Conservation (phyloP, 2,113 vertebrate species). For the Cyprinodon brontotheroides region DNA sequence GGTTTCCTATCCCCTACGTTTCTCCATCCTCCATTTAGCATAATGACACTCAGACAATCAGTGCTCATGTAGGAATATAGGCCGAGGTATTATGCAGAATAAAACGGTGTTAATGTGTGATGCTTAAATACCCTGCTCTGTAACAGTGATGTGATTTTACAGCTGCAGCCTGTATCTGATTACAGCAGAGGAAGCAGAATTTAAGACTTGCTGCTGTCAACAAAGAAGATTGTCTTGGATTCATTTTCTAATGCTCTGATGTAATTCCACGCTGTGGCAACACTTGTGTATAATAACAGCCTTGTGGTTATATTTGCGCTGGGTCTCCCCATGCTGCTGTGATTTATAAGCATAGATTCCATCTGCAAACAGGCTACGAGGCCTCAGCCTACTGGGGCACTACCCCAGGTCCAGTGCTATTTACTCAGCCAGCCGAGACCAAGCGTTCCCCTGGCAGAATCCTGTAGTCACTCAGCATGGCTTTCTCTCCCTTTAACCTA, state of each 20-base stretch:
- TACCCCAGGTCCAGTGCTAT: constrained; percentile 71
- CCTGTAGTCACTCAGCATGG: constrained; percentile 42
- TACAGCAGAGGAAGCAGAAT: constrained; percentile 30
- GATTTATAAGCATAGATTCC: constrained; percentile 75
- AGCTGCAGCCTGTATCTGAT: constrained; percentile 50
- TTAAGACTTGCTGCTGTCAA: constrained; percentile 59
- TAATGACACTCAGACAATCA: constrained; percentile 69
- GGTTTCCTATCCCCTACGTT: constrained; percentile 55
- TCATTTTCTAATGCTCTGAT: constrained; percentile 43
- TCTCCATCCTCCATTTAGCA: constrained; percentile 68
- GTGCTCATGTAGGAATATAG: constrained; percentile 52
- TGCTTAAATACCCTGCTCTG: constrained; percentile 64
- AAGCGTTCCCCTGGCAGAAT: constrained; percentile 49
- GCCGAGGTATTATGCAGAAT: constrained; percentile 62
- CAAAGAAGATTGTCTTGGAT: constrained; percentile 55
- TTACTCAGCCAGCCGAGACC: constrained; percentile 69
- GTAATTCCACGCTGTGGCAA: constrained; percentile 40
- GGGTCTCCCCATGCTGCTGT: constrained; percentile 59
- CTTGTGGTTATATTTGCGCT: constrained; percentile 64
- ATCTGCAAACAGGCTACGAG: constrained; percentile 73
- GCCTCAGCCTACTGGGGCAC: constrained; percentile 62
- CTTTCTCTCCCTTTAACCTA: constrained; percentile 36
- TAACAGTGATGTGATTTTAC: constrained; percentile 29
- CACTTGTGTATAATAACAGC: constrained; percentile 63
- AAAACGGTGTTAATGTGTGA: constrained; percentile 60